phyloP scores from a whole-genome alignment of 2,113 vertebrate species.

The Toxostoma redivivum region DNA sequence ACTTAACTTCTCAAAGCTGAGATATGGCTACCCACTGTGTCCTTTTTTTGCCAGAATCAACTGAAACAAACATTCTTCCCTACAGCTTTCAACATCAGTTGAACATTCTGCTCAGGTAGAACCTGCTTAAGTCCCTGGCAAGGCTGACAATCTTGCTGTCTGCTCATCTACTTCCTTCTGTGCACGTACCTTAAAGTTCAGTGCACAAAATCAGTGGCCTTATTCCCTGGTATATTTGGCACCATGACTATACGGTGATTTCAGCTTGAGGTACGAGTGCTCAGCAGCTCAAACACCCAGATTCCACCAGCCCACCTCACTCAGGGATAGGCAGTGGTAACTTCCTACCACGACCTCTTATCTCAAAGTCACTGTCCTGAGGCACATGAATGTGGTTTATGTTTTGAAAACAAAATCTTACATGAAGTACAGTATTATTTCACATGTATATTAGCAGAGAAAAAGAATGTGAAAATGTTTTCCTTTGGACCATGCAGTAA shows the following conservation, averaged over 20 bases:
- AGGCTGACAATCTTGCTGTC: neutral
- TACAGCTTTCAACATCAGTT: neutral
- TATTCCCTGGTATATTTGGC: neutral
- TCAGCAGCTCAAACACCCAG: neutral
- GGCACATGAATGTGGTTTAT: neutral
- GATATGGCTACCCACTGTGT: neutral
- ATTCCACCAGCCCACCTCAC: neutral
- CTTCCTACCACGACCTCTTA: neutral
- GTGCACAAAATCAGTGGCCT: neutral
- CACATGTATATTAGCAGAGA: neutral
- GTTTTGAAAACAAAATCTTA: neutral
- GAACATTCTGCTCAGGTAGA: neutral
- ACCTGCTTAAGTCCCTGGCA: neutral
- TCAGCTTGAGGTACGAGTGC: neutral
- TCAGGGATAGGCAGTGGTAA: neutral
- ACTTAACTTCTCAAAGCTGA: neutral
- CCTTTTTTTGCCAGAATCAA: neutral
- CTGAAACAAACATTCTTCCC: neutral
- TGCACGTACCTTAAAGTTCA: neutral
- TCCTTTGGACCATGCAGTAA: neutral
- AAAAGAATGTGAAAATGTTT: neutral
- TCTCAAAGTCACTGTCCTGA: neutral
- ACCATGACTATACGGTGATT: too few species aligned
- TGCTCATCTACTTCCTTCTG: neutral
- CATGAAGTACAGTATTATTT: neutral